A percentile compares a stretch with the other conserved stretches of the same genome.
Evolutionary conservation across 2,888 invertebrate genomes (phyloP).

Genomic region (Luperina testacea): DNA sequence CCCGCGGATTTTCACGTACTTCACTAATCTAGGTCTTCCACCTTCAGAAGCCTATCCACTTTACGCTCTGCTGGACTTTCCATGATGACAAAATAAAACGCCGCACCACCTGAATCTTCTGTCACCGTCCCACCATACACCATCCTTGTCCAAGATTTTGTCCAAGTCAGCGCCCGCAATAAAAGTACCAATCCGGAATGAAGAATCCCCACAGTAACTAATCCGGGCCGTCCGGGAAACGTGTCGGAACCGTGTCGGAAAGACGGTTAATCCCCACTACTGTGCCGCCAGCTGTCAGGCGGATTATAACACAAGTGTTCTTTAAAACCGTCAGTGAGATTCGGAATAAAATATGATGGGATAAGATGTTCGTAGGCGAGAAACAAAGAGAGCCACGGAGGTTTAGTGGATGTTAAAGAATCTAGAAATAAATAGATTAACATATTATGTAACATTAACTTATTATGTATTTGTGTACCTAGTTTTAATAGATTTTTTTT

Average conservation of each 20-base stretch:
- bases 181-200: conserved; percentile 51
- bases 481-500: no score
- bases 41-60: background rate
- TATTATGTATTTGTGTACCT: no score
- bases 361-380: background rate
- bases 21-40: background rate
- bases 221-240: conserved; percentile 52
- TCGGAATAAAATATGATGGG: conserved; percentile 37
- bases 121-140: background rate
- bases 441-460: no score
- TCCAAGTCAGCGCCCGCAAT: conserved; percentile 53
- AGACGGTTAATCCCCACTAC: conserved; percentile 54
- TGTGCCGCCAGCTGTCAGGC: conserved; percentile 46
- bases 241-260: conserved; percentile 56
- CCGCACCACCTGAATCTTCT: conserved; percentile 17
- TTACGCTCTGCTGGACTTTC: background rate
- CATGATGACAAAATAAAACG: background rate
- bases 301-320: conserved; percentile 54
- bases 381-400: no score
- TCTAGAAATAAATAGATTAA: background rate
- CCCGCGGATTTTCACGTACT: background rate
- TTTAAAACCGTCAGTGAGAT: conserved; percentile 43
- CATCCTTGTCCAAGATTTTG: conserved; percentile 37
- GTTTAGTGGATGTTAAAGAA: background rate
- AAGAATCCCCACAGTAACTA: conserved; percentile 48